phyloP scores from a whole-genome alignment of 2,797 vertebrate genomes.

The Hydrocynus forskahlii region DNA sequence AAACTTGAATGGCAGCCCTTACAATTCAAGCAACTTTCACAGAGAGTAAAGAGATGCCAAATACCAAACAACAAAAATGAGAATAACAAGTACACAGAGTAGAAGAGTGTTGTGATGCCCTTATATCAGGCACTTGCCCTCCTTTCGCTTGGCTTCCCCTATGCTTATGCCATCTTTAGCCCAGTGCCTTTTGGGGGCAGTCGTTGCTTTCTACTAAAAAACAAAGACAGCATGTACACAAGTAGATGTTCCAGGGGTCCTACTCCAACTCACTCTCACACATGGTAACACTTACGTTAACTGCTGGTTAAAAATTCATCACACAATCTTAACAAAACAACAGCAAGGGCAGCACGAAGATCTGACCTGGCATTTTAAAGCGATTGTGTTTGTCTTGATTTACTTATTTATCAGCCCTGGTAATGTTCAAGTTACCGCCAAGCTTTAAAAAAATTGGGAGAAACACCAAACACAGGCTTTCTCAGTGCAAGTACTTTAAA shows the following conservation, averaged over 20 bases:
- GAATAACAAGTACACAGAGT: not conserved
- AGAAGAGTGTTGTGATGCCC: not conserved
- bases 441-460: too few species aligned
- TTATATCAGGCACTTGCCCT: constrained; percentile 70
- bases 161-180: constrained; percentile 30
- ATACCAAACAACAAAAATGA: not conserved
- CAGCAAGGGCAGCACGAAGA: not conserved
- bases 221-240: not conserved
- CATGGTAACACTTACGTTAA: not conserved
- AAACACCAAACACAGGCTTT: too few species aligned
- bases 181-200: not conserved
- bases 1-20: too few species aligned
- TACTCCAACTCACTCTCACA: not conserved
- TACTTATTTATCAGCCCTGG: too few species aligned
- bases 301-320: not conserved
- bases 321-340: not conserved
- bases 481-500: too few species aligned
- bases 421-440: too few species aligned
- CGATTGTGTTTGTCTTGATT: too few species aligned
- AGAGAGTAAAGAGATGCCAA: too few species aligned
- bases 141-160: constrained; percentile 64
- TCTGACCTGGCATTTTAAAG: too few species aligned
- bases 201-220: constrained; percentile 23
- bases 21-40: not conserved
- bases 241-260: not conserved